These are phyloP conservation scores for Drosophila paranaensis DNA, from an alignment of 2,888 invertebrate species.

Conservation along the genomic window DNA sequence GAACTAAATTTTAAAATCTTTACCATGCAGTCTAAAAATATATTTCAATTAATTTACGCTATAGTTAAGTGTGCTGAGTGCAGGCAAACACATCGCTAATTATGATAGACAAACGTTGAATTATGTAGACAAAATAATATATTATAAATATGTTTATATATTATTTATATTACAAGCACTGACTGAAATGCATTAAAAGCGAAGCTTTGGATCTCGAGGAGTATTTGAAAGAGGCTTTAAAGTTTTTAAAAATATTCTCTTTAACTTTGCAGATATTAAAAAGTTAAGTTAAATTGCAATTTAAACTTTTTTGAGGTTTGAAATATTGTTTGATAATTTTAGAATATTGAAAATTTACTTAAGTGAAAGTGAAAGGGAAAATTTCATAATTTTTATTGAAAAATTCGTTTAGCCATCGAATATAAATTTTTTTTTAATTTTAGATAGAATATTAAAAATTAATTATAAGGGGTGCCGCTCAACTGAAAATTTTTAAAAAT, in stretches of 20 bases:
- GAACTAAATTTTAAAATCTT: slow-evolving; percentile 9
- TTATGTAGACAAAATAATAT: neutral
- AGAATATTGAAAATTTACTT: neutral
- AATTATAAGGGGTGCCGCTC: too few relatives aligned
- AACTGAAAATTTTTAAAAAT: too few relatives aligned
- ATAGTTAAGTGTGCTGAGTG: neutral
- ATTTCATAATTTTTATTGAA: neutral
- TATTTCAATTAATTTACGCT: neutral
- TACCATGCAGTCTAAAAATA: slow-evolving; percentile 24
- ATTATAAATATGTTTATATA: neutral
- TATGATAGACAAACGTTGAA: too few relatives aligned
- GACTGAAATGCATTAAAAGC: neutral
- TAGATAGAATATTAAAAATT: too few relatives aligned
- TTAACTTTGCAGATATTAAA: too few relatives aligned
- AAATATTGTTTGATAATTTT: too few relatives aligned
- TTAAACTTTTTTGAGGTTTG: too few relatives aligned
- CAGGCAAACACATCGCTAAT: neutral
- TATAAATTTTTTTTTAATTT: too few relatives aligned
- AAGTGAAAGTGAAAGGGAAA: neutral
- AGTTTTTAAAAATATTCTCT: too few relatives aligned
- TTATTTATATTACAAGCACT: neutral
- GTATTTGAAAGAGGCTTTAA: neutral
- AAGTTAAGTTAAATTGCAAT: too few relatives aligned
- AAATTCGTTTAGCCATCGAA: too few relatives aligned
- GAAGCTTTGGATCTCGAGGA: neutral